Percentiles rank a stretch among this genome's conserved stretches.
Conservation (phyloP, 2,888 invertebrate species). For the Lissonota sp. region DNA sequence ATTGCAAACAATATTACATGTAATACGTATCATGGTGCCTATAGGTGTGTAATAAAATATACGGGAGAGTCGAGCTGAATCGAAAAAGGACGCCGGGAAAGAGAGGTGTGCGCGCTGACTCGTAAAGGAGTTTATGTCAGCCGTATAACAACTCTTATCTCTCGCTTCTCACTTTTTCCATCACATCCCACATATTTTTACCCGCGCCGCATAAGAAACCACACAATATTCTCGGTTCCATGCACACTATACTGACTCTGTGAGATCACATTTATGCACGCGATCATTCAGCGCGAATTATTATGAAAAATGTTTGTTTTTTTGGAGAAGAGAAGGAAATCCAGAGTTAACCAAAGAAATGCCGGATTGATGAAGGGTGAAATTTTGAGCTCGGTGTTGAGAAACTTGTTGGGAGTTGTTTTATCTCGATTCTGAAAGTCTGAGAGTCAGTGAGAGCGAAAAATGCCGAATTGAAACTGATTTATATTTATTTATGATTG, state of each 20-base stretch:
- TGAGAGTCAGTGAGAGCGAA: too few relatives aligned
- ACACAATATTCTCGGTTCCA: neutral
- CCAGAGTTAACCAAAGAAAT: conserved; percentile 2
- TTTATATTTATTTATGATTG: too few relatives aligned
- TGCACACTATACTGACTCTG: neutral
- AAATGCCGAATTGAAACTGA: too few relatives aligned
- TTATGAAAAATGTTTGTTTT: conserved; percentile 67
- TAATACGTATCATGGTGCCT: conserved; percentile 44
- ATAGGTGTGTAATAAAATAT: conserved; percentile 34
- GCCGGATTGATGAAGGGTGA: neutral
- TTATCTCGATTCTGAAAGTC: neutral
- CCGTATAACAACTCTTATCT: conserved; percentile 25
- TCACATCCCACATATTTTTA: neutral
- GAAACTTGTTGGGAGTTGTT: conserved; percentile 9
- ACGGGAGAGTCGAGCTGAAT: conserved; percentile 27
- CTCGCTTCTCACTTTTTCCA: conserved; percentile 31
- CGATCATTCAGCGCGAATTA: conserved; percentile 65
- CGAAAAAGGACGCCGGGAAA: conserved; percentile 9
- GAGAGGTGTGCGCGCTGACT: conserved; percentile 32
- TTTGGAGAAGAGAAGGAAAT: conserved; percentile 6
- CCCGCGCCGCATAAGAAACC: neutral
- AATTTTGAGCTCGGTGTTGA: neutral
- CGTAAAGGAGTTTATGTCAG: conserved; percentile 48
- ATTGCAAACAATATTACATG: conserved; percentile 37
- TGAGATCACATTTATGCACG: conserved; percentile 37